Conservation (phyloP, 2,888 invertebrate species). For the Pachydiplax longipennis region DNA sequence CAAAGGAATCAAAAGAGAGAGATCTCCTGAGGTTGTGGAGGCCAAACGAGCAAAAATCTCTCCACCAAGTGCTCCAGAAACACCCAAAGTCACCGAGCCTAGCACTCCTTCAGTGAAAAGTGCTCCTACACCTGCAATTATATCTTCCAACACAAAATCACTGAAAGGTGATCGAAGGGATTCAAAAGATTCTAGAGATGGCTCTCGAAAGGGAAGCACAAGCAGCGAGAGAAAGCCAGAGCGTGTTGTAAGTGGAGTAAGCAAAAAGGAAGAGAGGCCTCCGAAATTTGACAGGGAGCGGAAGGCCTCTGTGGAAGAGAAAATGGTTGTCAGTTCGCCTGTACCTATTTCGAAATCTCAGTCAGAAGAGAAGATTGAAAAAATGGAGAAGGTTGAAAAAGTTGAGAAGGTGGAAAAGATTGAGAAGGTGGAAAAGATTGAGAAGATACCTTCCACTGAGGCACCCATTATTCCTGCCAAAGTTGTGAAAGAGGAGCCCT, state of each 20-base stretch:
- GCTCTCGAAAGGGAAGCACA: slow-evolving; percentile 50
- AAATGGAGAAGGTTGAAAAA: slow-evolving; percentile 54
- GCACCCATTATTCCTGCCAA: background rate
- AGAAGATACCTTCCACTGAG: background rate
- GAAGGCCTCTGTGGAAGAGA: slow-evolving; percentile 15
- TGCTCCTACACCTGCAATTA: slow-evolving; percentile 53
- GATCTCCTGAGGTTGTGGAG: slow-evolving; percentile 63
- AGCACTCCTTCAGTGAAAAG: slow-evolving; percentile 33
- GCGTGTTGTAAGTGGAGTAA: slow-evolving; percentile 7
- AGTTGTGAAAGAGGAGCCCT: background rate
- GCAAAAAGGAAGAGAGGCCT: slow-evolving; percentile 48
- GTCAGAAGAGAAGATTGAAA: slow-evolving; percentile 53
- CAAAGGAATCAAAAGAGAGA: background rate
- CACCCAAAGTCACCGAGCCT: background rate
- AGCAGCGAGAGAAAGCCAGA: slow-evolving; percentile 47
- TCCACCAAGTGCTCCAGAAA: slow-evolving; percentile 5
- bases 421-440: no score
- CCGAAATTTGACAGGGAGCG: slow-evolving; percentile 29
- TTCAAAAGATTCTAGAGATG: slow-evolving; percentile 67
- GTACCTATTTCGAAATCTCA: slow-evolving; percentile 36
- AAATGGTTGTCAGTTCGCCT: background rate
- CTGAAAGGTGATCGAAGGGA: slow-evolving; percentile 70
- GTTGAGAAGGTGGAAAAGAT: no score
- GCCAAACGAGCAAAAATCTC: slow-evolving; percentile 68
- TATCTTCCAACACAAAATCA: slow-evolving; percentile 60